phyloP scores from a whole-genome alignment of 2,888 invertebrate genomes.

The Leptogaster cylindrica region DNA sequence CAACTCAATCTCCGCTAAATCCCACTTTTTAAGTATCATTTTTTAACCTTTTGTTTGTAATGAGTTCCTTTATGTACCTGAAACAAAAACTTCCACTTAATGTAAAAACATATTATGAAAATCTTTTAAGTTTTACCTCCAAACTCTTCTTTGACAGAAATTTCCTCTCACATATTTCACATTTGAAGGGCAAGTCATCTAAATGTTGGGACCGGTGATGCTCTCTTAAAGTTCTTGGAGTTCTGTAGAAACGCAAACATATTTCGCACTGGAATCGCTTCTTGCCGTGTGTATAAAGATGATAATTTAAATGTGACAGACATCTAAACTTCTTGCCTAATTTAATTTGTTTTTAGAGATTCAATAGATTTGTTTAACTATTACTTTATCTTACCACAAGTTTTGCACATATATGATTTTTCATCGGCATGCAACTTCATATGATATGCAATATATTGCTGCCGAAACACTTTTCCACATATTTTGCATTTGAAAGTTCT shows the following conservation, averaged over 20 bases:
- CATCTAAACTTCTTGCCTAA: slow-evolving; percentile 24
- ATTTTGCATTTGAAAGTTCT: slow-evolving; percentile 10
- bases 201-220: background rate
- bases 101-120: background rate
- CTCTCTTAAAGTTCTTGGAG: slow-evolving; percentile 5
- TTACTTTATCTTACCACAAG: background rate
- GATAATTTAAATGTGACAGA: slow-evolving; percentile 18
- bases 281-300: slow-evolving; percentile 17
- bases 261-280: slow-evolving; percentile 8
- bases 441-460: slow-evolving; percentile 16
- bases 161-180: background rate
- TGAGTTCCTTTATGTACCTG: slow-evolving; percentile 1
- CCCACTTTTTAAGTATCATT: too few species aligned
- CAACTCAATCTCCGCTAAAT: too few species aligned
- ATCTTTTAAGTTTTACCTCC: background rate
- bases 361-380: background rate
- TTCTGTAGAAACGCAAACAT: background rate
- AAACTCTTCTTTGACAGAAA: background rate
- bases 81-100: too few species aligned
- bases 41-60: too few species aligned
- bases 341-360: background rate
- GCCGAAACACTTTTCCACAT: slow-evolving; percentile 27
- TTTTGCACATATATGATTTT: background rate
- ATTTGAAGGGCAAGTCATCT: background rate
- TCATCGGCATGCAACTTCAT: slow-evolving; percentile 20